Evolutionary conservation across 2,797 vertebrate genomes (phyloP).

Genomic region (Serranus cabrilla): DNA sequence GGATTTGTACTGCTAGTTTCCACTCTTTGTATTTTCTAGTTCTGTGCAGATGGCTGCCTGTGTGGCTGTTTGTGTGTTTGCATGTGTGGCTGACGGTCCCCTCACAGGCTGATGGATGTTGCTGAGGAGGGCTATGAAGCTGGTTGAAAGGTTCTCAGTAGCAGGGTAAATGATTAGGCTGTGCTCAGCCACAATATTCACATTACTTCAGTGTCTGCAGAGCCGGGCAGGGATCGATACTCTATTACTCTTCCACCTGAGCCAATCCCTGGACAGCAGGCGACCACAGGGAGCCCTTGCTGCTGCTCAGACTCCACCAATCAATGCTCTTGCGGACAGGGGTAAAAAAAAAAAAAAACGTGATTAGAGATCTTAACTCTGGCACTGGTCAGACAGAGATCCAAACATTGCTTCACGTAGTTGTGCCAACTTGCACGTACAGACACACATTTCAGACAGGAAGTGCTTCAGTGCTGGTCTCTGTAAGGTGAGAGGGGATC

Average conservation of each 20-base stretch:
- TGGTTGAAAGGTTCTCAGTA: constrained; percentile 60
- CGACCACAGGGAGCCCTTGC: constrained; percentile 55
- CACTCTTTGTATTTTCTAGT: neutral
- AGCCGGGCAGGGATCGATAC: constrained; percentile 67
- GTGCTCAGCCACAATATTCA: constrained; percentile 71
- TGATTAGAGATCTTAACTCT: constrained; percentile 68
- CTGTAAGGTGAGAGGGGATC: constrained; percentile 40
- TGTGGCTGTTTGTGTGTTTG: neutral
- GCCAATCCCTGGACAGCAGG: constrained; percentile 40
- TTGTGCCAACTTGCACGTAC: neutral
- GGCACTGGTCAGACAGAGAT: constrained; percentile 16
- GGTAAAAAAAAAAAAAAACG: constrained; percentile 2
- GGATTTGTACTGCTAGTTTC: neutral
- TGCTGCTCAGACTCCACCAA: constrained; percentile 49
- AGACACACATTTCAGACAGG: constrained; percentile 6
- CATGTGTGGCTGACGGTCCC: constrained; percentile 14
- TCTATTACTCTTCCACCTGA: constrained; percentile 74
- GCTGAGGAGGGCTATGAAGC: constrained; percentile 34
- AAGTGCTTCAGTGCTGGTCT: constrained; percentile 6
- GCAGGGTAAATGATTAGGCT: constrained; percentile 66
- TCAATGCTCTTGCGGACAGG: constrained; percentile 58
- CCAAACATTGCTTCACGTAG: constrained; percentile 13
- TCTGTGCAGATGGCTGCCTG: neutral
- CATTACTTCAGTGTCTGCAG: constrained; percentile 75
- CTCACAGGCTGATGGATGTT: constrained; percentile 50